Evolutionary conservation across 2,113 vertebrate species (phyloP), one percentile per base, ranked within the genome.

Genomic region (Cryptomyrus ogoouensis): DNA sequence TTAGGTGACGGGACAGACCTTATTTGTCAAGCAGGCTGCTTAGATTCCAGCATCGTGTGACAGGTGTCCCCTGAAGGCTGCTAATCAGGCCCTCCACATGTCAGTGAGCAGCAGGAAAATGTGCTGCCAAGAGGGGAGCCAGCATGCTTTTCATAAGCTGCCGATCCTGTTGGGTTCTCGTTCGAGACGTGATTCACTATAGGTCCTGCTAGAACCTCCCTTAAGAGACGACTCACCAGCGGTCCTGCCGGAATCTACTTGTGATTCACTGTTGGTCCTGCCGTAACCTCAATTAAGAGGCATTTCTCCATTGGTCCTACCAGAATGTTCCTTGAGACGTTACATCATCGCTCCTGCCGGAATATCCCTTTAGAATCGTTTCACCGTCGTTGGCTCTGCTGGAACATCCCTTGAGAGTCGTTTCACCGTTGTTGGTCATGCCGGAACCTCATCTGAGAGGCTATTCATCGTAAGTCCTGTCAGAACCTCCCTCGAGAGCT

Each of bases 1-100:
- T 91, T 92, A 91, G 92, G 87, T 91, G 90, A 90, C 62, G 46
- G 90, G 42, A 88, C 39, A 87, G 92, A 89, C 91, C 90, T 87
- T 92, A 91, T 92, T 89, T 91, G 90, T 92, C 86, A 24, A 88
- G 53, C 83, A 44, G 46, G 84, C 56, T 87, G 89, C 87, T 87
- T 58, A 58, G 27, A 88, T 85, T 35, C 58, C 88, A 24, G 17
- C 8, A 66, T 44, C 87, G 91, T 91, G 89, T 88, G 89, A 91
- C 90, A 92, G 90, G 85, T 80, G 13, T 87, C 85, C 84, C 90
- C 92, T 15, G 47, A n/a, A 90, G 89, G 87, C 84, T 80, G 46
- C 80, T 85, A 89, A 91, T 80, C 89, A 62, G 56, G 83, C 88
- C 52, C 58, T 47, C 62, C 62, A 88, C 88, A 91, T 70, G 88